Percentiles rank a stretch among this genome's conserved stretches.
These are phyloP conservation scores for Heteromurus nitidus DNA, from an alignment of 2,888 invertebrate genomes.

Conservation along the genomic window DNA sequence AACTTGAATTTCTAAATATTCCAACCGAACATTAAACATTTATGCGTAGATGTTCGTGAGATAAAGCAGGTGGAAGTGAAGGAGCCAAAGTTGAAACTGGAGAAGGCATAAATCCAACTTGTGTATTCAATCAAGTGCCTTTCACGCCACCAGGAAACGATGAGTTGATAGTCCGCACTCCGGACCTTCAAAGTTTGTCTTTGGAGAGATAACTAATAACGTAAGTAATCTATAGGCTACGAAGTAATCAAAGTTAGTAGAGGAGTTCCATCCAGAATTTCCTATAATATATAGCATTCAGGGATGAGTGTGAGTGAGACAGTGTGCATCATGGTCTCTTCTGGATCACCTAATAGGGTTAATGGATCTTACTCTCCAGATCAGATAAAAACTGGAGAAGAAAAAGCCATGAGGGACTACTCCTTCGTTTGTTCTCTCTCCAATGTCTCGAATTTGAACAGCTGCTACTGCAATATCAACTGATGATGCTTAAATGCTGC, in stretches of 20 bases:
- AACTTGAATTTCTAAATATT: too few relatives aligned
- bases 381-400: conserved; percentile 39
- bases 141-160: background rate
- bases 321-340: too few relatives aligned
- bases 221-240: background rate
- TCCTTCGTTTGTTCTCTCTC: too few relatives aligned
- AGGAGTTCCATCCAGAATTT: background rate
- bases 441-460: conserved; percentile 26
- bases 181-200: conserved; percentile 35
- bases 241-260: background rate
- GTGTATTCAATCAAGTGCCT: too few relatives aligned
- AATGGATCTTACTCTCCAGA: conserved; percentile 56
- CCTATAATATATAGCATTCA: background rate
- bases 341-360: conserved; percentile 57
- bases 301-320: too few relatives aligned
- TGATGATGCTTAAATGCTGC: background rate
- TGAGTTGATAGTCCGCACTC: conserved; percentile 27
- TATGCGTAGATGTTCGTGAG: too few relatives aligned
- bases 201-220: conserved; percentile 18
- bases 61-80: too few relatives aligned
- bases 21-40: too few relatives aligned
- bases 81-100: too few relatives aligned
- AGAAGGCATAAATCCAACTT: too few relatives aligned
- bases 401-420: conserved; percentile 44
- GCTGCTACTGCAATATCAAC: conserved; percentile 2